A percentile compares a stretch with the other conserved stretches of the same genome.
Evolutionary conservation across 2,888 invertebrate genomes (phyloP).

Genomic region (Plagiodera versicolora): DNA sequence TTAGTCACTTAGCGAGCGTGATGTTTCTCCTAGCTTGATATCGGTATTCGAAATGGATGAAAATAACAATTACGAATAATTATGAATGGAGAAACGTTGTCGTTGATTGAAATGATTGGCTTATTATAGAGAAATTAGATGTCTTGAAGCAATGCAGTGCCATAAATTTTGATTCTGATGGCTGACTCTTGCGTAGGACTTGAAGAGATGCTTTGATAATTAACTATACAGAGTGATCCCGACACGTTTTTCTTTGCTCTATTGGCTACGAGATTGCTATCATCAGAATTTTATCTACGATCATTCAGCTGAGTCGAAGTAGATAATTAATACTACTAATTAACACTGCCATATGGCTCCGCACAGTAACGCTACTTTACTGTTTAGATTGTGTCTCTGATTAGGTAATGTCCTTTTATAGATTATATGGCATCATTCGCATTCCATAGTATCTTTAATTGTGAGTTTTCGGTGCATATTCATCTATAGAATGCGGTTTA

Average conservation of each 20-base stretch:
- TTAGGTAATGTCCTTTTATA: background rate
- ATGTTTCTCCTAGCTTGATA: background rate
- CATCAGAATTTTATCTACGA: no score
- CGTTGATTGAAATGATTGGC: conserved; percentile 11
- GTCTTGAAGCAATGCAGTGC: background rate
- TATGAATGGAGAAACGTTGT: conserved; percentile 6
- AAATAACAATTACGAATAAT: conserved; percentile 7
- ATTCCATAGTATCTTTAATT: no score
- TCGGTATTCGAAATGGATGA: conserved; percentile 5
- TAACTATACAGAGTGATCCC: background rate
- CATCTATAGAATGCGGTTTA: no score
- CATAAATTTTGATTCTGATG: conserved; percentile 6
- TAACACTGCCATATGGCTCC: background rate
- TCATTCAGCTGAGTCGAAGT: no score
- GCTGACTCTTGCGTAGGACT: conserved; percentile 6
- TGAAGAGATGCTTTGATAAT: background rate
- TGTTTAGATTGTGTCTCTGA: background rate
- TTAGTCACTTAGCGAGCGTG: background rate
- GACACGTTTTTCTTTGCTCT: no score
- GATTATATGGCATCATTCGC: no score
- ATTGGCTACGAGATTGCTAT: no score
- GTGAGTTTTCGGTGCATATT: no score
- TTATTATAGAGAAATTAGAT: conserved; percentile 15
- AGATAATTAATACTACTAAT: background rate
- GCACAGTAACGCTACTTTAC: background rate